A percentile compares a stretch with the other conserved stretches of the same genome.
Conservation (phyloP, 1,140 invertebrate species). For the Scaptomyza pallida region DNA sequence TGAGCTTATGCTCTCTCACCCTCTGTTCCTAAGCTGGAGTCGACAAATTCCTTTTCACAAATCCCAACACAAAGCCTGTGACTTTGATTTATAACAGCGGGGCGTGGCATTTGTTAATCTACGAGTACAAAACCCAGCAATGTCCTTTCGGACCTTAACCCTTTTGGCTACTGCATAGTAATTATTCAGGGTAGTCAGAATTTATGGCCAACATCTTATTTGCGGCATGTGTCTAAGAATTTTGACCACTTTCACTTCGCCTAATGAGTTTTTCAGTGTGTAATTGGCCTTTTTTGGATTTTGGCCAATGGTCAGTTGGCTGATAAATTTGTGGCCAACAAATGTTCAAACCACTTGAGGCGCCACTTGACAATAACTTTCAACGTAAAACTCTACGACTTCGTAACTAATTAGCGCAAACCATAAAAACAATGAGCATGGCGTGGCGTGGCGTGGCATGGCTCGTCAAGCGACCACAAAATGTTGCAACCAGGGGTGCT, state of each 20-base stretch:
- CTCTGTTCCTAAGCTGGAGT: slow-evolving; percentile 6
- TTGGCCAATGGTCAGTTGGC: slow-evolving; percentile 7
- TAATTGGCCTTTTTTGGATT: slow-evolving; percentile 52
- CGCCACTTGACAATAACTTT: slow-evolving; percentile 59
- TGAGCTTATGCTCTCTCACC: not conserved
- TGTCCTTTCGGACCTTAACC: slow-evolving; percentile 25
- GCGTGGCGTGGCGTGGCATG: slow-evolving; percentile 39
- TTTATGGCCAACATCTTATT: slow-evolving; percentile 69
- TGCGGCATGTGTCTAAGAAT: slow-evolving; percentile 37
- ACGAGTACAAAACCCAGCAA: slow-evolving; percentile 34
- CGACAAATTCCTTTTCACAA: slow-evolving; percentile 74
- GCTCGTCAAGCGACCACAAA: slow-evolving; percentile 48
- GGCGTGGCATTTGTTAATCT: slow-evolving; percentile 78
- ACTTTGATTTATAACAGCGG: slow-evolving; percentile 79
- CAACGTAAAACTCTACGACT: slow-evolving; percentile 80
- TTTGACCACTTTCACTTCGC: slow-evolving; percentile 45
- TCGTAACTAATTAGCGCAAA: slow-evolving; percentile 82
- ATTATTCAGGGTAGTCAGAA: slow-evolving; percentile 53
- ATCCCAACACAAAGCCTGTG: slow-evolving; percentile 70
- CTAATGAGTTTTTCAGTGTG: slow-evolving; percentile 44
- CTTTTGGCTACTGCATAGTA: slow-evolving; percentile 41
- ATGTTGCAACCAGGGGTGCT: slow-evolving; percentile 22
- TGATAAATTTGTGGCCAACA: slow-evolving; percentile 52
- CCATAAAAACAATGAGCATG: slow-evolving; percentile 81
- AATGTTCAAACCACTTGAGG: slow-evolving; percentile 32